phyloP scores from a whole-genome alignment of 2,113 vertebrate genomes.

The Dissostichus mawsoni region DNA sequence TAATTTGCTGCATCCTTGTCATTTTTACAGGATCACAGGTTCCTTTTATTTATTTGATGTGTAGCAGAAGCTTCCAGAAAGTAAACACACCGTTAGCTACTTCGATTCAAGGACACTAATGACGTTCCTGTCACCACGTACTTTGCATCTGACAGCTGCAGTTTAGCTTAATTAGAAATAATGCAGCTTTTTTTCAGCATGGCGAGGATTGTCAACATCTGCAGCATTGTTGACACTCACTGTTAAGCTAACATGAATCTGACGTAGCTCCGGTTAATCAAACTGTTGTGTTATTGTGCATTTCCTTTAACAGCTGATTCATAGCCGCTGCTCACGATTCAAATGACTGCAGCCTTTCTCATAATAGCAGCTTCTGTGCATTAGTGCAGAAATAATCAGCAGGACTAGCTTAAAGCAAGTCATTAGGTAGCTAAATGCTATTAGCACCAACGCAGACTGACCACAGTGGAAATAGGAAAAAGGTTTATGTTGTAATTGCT shows the following conservation, averaged over 20 bases:
- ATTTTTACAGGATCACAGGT: constrained; percentile 29
- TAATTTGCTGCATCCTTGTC: constrained; percentile 30
- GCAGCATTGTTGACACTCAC: constrained; percentile 13
- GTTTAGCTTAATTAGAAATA: constrained; percentile 30
- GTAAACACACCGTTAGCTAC: constrained; percentile 20
- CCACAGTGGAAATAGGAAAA: constrained; percentile 36
- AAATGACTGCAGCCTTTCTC: constrained; percentile 17
- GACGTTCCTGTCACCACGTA: constrained; percentile 12
- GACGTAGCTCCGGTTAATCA: constrained; percentile 17
- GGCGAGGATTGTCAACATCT: constrained; percentile 14
- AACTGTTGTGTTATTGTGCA: not conserved
- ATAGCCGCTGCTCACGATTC: constrained; percentile 17
- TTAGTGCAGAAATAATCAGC: constrained; percentile 37
- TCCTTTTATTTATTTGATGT: constrained; percentile 12
- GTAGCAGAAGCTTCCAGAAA: not conserved
- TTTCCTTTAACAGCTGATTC: constrained; percentile 37
- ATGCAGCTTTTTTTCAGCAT: constrained; percentile 28
- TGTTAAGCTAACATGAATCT: constrained; percentile 50
- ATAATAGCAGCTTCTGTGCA: constrained; percentile 13
- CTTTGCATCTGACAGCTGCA: constrained; percentile 29
- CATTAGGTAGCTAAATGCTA: constrained; percentile 34
- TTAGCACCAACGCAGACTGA: constrained; percentile 25
- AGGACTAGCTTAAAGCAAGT: constrained; percentile 30
- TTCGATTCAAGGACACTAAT: constrained; percentile 20
- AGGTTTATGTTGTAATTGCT: constrained; percentile 33